Conservation (phyloP, 2,113 vertebrate species). For the Ageneiosus marmoratus region DNA sequence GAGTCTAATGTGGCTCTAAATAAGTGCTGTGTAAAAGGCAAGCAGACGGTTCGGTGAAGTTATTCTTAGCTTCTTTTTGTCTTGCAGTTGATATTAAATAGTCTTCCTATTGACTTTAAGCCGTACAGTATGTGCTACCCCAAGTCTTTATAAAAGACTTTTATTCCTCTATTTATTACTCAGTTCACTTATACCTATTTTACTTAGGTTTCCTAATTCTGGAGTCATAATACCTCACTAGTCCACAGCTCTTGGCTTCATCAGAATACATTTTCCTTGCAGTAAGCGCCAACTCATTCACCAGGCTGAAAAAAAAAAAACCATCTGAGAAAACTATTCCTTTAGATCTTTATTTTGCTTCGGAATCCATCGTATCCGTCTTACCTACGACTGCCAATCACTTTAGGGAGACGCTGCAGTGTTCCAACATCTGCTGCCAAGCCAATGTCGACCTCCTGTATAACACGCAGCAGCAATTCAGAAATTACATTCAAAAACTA, state of each 20-base stretch:
- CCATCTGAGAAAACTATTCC: background rate
- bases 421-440: conserved; percentile 87
- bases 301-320: conserved; percentile 71
- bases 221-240: conserved; percentile 78
- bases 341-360: background rate
- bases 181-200: background rate
- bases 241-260: conserved; percentile 81
- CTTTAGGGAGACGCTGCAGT: conserved; percentile 83
- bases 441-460: conserved; percentile 86
- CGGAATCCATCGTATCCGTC: background rate
- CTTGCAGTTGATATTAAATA: background rate
- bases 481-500: conserved; percentile 9
- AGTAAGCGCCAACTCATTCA: conserved; percentile 85
- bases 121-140: background rate
- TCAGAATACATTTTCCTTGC: conserved; percentile 84
- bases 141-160: too few species aligned
- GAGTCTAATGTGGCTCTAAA: background rate
- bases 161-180: background rate
- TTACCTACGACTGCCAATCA: conserved; percentile 84
- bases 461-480: background rate
- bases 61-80: background rate
- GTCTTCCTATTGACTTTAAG: background rate
- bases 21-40: background rate
- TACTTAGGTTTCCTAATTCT: background rate
- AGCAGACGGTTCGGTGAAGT: background rate